These are phyloP conservation scores for Mycteria americana DNA, from an alignment of 2,797 vertebrate genomes.

Conservation along the genomic window DNA sequence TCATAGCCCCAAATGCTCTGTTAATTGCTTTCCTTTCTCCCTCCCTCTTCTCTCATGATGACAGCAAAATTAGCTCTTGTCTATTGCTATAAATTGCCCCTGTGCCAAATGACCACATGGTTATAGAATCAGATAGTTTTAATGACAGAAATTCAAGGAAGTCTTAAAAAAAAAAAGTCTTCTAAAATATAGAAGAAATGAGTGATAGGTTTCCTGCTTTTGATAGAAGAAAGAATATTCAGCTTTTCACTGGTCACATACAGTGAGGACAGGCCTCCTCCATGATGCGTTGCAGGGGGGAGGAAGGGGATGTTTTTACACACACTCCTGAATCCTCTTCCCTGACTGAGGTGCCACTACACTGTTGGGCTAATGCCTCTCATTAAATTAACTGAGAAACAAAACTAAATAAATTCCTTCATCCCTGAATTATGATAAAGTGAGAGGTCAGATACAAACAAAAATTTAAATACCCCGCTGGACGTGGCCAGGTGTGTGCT, in stretches of 20 bases:
- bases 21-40: slow-evolving; percentile 35
- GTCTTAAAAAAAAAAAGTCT: not conserved
- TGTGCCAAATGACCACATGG: not conserved
- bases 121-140: not conserved
- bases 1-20: not conserved
- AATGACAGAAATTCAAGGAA: not conserved
- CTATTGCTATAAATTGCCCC: not conserved
- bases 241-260: not conserved
- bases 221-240: not conserved
- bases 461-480: not conserved
- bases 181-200: not conserved
- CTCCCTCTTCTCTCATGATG: not conserved
- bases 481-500: not conserved
- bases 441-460: not conserved
- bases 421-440: not conserved
- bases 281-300: not conserved
- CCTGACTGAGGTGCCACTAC: not conserved
- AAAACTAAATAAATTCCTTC: not conserved
- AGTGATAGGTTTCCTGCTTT: not conserved
- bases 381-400: not conserved
- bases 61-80: not conserved
- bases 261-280: not conserved
- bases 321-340: not conserved
- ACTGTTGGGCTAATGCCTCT: not conserved
- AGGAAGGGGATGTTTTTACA: not conserved